These are phyloP conservation scores for Leptopterna dolabrata DNA, from an alignment of 2,888 invertebrate species.

Conservation along the genomic window DNA sequence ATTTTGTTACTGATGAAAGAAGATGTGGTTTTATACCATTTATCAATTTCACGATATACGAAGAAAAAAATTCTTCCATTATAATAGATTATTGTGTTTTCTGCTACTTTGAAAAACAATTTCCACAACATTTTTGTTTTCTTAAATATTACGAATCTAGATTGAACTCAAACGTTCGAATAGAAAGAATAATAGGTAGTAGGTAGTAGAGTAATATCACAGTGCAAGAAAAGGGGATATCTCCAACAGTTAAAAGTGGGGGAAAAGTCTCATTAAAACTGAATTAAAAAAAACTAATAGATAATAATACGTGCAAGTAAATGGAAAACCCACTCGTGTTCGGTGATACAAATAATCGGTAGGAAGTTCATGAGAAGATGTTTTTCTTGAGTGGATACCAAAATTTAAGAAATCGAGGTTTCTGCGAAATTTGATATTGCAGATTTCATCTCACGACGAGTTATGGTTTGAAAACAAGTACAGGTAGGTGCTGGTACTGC, in stretches of 20 bases:
- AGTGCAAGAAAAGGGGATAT: constrained; percentile 42
- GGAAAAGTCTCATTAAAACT: background rate
- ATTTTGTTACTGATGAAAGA: background rate
- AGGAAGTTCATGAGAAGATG: background rate
- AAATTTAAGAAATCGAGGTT: no score
- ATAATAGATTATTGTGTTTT: background rate
- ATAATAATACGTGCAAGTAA: background rate
- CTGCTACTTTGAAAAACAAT: background rate
- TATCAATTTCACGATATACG: background rate
- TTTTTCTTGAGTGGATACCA: no score
- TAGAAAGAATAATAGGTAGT: background rate
- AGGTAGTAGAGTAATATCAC: constrained; percentile 34
- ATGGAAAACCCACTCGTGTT: background rate
- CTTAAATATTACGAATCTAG: background rate
- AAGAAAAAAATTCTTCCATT: background rate
- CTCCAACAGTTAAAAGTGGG: constrained; percentile 2
- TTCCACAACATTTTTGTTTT: background rate
- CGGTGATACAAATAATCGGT: background rate
- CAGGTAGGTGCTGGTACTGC: no score
- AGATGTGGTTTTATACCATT: background rate
- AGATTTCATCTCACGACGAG: no score
- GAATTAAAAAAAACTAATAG: background rate
- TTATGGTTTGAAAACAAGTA: no score
- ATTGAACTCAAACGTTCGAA: background rate
- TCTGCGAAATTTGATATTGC: no score